A percentile compares a stretch with the other conserved stretches of the same genome.
phyloP scores from a whole-genome alignment of 1,140 invertebrate species.

The Sesamia nonagrioides region DNA sequence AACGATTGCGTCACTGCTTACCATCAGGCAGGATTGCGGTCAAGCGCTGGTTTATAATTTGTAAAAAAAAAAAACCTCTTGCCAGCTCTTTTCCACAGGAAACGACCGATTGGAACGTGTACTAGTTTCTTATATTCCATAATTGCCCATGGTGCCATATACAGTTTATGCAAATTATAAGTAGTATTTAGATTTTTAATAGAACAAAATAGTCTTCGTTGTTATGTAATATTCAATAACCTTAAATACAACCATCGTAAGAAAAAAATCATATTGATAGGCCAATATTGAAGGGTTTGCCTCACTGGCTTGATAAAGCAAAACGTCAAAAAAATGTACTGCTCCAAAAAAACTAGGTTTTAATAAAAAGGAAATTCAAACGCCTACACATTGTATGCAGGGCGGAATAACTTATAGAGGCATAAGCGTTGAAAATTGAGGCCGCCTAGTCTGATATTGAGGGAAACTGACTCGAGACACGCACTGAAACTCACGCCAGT shows the following conservation, averaged over 20 bases:
- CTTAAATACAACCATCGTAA: not conserved
- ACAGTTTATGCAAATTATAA: too few relatives aligned
- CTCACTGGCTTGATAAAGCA: slow-evolving; percentile 11
- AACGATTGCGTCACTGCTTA: too few relatives aligned
- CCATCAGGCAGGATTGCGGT: too few relatives aligned
- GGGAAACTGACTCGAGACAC: slow-evolving; percentile 74
- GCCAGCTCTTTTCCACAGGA: too few relatives aligned
- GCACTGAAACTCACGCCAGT: slow-evolving; percentile 75
- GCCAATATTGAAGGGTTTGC: not conserved
- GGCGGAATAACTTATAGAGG: slow-evolving; percentile 74
- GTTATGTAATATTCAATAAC: not conserved
- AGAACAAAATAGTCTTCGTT: too few relatives aligned
- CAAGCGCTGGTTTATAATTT: too few relatives aligned
- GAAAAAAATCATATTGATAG: slow-evolving; percentile 16
- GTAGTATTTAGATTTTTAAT: too few relatives aligned
- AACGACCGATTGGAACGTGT: too few relatives aligned
- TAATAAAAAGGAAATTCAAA: slow-evolving; percentile 56
- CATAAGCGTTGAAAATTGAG: slow-evolving; percentile 76
- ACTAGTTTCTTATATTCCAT: too few relatives aligned
- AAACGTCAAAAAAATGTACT: slow-evolving; percentile 36
- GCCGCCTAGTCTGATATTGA: slow-evolving; percentile 70
- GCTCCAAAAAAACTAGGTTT: slow-evolving; percentile 40
- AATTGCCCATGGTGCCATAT: too few relatives aligned
- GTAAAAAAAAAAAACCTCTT: too few relatives aligned
- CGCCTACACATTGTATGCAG: slow-evolving; percentile 67